Evolutionary conservation across 2,797 vertebrate species (phyloP), one percentile per base, ranked within the genome.

Genomic region (Lepilemur septentrionalis): DNA sequence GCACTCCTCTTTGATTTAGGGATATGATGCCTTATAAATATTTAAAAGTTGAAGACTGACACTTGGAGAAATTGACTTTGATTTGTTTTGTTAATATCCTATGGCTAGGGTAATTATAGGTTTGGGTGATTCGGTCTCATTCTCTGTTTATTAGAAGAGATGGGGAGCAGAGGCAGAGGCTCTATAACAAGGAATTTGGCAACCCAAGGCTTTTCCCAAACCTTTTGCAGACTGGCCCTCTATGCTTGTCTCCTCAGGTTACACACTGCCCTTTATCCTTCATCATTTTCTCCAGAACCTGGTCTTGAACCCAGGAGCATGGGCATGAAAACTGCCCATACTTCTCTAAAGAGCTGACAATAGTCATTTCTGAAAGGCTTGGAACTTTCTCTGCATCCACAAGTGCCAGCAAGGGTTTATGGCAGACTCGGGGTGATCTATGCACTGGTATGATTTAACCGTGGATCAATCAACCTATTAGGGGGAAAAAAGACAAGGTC

Each of bases 1-100:
- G 96, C 98, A 98, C 97, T 98, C 96, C 95, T 98, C 96, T 98
- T 98, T 98, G 98, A 98, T 98, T 98, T 98, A 98, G 92, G 95
- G 94, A 97, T 96, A 96, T 97, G 97, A 97, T 93, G 94, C 84
- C 95, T 98, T 97, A 97, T 98, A 98, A 98, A 98, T 98, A 98
- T 97, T 98, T 98, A 98, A 94, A 98, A 97, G 98, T 97, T 89
- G 11, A 94, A 98, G 96, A 98, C 76, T 98, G 98, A 98, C 96
- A 0, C 97, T 91, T 95, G 84, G 97, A 98, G 97, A 98, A 97
- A 98, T 98, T 94, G 97, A 7, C 96, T 98, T 98, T 98, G 92
- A 98, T 98, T 98, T 98, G 97, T 96, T 98, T 98, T 98, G 96
- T 97, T 98, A 98, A 98, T 97, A 97, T 97, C 67, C n/a, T 97